phyloP scores from a whole-genome alignment of 2,888 invertebrate genomes.

The Yponomeuta plumbellus region DNA sequence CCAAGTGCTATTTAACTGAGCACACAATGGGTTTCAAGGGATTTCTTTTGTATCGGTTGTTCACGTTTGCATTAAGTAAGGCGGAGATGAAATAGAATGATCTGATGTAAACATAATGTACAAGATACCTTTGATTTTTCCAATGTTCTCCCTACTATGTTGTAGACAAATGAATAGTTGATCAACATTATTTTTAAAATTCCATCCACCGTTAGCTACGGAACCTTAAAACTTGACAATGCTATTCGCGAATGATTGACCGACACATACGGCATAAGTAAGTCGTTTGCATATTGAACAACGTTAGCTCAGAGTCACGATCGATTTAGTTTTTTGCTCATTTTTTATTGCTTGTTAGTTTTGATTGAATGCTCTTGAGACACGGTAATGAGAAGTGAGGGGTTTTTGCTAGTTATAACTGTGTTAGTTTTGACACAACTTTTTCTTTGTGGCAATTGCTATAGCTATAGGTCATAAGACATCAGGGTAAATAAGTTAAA shows the following conservation, averaged over 20 bases:
- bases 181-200: background rate
- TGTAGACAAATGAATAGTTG: no score
- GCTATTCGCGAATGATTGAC: slow-evolving; percentile 7
- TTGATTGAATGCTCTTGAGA: background rate
- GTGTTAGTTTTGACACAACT: background rate
- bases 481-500: no score
- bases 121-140: no score
- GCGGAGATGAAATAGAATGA: no score
- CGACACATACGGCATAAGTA: slow-evolving; percentile 4
- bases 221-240: slow-evolving; percentile 6
- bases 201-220: background rate
- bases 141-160: no score
- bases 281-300: slow-evolving; percentile 9
- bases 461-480: background rate
- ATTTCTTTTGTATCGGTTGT: background rate
- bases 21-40: background rate
- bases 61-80: no score
- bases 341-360: background rate
- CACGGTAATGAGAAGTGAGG: background rate
- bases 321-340: background rate
- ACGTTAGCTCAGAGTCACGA: background rate
- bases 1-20: background rate
- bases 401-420: background rate
- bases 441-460: background rate
- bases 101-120: no score